A percentile compares a stretch with the other conserved stretches of the same genome.
Evolutionary conservation across 2,888 invertebrate genomes (phyloP).

Genomic region (Nymphalis c-album): DNA sequence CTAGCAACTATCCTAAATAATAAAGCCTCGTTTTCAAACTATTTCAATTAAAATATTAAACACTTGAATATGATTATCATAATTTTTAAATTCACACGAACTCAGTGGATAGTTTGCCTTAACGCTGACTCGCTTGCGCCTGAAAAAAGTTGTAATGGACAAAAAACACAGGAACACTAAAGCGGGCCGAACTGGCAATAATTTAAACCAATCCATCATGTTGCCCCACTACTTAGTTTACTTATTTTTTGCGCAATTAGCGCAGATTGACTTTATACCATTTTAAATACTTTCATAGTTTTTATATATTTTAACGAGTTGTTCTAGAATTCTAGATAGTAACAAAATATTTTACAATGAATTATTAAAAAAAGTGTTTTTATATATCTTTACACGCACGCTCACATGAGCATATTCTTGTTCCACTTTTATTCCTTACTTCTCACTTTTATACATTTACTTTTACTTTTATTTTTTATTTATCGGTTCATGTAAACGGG

Average conservation of each 20-base stretch:
- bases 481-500: too few relatives aligned
- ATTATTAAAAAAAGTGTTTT: too few relatives aligned
- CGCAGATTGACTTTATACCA: conserved; percentile 29
- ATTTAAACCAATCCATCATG: conserved; percentile 39
- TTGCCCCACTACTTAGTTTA: conserved; percentile 20
- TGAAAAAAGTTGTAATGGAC: conserved; percentile 35
- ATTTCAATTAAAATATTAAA: not conserved
- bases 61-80: not conserved
- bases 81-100: not conserved
- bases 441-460: too few relatives aligned
- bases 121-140: not conserved
- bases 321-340: not conserved
- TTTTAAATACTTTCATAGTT: conserved; percentile 20
- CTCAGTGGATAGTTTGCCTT: not conserved
- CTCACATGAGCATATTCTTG: too few relatives aligned
- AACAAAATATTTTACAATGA: not conserved
- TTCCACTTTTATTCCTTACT: too few relatives aligned
- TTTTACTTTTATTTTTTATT: too few relatives aligned
- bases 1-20: too few relatives aligned
- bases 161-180: conserved; percentile 31
- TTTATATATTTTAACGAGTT: not conserved
- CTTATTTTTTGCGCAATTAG: conserved; percentile 28
- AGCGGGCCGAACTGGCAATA: conserved; percentile 31
- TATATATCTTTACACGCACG: too few relatives aligned
- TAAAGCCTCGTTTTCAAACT: too few relatives aligned